Evolutionary conservation across 2,888 invertebrate species (phyloP).

Genomic region (Plusia festucae): DNA sequence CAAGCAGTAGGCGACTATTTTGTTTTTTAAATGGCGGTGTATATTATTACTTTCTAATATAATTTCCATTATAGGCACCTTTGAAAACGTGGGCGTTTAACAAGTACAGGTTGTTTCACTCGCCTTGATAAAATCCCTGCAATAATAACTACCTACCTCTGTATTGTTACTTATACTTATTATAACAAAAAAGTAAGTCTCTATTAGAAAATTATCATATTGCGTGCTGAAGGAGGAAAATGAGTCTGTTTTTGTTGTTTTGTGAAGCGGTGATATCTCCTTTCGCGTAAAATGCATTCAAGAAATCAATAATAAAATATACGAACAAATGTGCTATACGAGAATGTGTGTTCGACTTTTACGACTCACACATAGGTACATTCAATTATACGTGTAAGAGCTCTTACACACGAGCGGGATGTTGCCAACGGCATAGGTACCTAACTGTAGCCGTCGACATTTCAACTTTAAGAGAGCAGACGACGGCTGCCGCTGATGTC

Average conservation of each 20-base stretch:
- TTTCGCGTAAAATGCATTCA: conserved; percentile 1
- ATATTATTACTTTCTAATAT: not conserved
- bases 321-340: not conserved
- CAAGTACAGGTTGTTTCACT: no score
- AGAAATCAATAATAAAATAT: not conserved
- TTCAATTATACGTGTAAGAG: no score
- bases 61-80: not conserved
- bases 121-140: not conserved
- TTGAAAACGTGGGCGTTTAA: not conserved
- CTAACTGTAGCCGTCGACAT: no score
- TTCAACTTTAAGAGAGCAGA: no score
- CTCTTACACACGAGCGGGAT: no score
- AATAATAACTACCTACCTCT: not conserved
- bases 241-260: not conserved
- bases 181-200: not conserved
- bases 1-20: no score
- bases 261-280: conserved; percentile 4
- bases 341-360: not conserved
- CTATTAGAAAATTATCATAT: not conserved
- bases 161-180: not conserved
- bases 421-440: no score
- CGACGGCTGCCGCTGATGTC: no score
- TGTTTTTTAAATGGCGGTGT: no score
- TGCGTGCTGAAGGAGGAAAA: not conserved
- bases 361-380: no score